Base-by-base conservation (phyloP, 1,140 invertebrate genomes). In the Micrasema longulum region DNA sequence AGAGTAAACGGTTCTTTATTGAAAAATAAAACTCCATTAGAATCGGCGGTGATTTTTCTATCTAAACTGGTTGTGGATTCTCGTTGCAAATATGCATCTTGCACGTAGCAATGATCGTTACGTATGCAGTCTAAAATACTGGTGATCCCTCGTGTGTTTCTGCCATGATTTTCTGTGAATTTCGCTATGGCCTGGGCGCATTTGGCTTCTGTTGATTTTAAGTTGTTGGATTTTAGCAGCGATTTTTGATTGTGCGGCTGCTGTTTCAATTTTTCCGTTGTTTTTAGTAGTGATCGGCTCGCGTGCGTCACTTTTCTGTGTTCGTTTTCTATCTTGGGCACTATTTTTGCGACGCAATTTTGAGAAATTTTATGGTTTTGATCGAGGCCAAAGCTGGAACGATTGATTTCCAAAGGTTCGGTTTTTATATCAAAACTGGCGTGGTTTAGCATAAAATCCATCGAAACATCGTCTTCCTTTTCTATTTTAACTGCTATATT, bases 101-200 rank as follows among this genome's bases (percentile, higher is more conserved):
- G n/a, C 12, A 52, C 63, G 18, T 66, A 66, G 31, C 63, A 66
- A 50, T 66, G 63, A 35, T 66, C 63, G 0, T 11, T 52, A 14
- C 14, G 63, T n/a, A 66, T 52, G 14, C 45, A 50, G 9, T 66
- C 31, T 9, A 55, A 26, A 23, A 48, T 48, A 7, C 26, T 31
- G 7, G 26, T 47, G 7, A 31, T 14, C n/a, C 23, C 35, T 2
- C 1, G 52, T 4, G 23, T 36, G 7, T 31, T 31, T 31, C 26
- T 31, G 26, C 26, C 7, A 31, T 2, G 7, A 31, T 31, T 31
- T 31, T 31, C 26, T 7, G 26, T 31, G n/a, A n/a, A n/a, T n/a
- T n/a, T n/a, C n/a, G n/a, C n/a, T n/a, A n/a, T n/a, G 7, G 2
- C 26, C 7, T 2, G 26, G 26, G 2, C 7, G 7, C 7, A 4